A percentile compares a stretch with the other conserved stretches of the same genome.
Evolutionary conservation across 2,888 invertebrate genomes (phyloP).

Genomic region (Cloeon dipterum): DNA sequence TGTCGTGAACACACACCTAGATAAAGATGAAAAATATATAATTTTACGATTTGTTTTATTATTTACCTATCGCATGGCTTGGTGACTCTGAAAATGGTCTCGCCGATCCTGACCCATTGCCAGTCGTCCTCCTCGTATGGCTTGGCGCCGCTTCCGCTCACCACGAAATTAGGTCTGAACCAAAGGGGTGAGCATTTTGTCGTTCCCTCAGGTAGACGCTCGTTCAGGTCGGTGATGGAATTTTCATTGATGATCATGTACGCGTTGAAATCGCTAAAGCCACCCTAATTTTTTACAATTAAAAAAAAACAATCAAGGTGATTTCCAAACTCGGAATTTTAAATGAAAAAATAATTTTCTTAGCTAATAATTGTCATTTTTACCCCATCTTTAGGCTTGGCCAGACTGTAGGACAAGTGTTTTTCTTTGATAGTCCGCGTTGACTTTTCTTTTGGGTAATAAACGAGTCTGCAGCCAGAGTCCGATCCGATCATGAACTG

Average conservation of each 20-base stretch:
- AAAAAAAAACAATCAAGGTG: too few species aligned
- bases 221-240: constrained; percentile 41
- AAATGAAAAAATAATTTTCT: not conserved
- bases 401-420: not conserved
- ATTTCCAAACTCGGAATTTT: not conserved
- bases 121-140: constrained; percentile 45
- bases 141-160: constrained; percentile 21
- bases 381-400: constrained; percentile 3
- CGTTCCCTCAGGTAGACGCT: constrained; percentile 26
- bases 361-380: not conserved
- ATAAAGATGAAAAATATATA: constrained; percentile 14
- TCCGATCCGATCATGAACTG: constrained; percentile 3
- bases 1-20: constrained; percentile 20
- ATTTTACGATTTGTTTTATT: too few species aligned
- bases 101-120: constrained; percentile 44
- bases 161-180: constrained; percentile 46
- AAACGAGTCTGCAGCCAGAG: constrained; percentile 3
- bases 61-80: constrained; percentile 42
- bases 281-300: constrained; percentile 8
- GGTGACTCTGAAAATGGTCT: constrained; percentile 32
- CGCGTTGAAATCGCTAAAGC: constrained; percentile 32
- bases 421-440: constrained; percentile 1
- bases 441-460: constrained; percentile 1
- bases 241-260: constrained; percentile 41
- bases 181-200: constrained; percentile 15